Base-by-base conservation (phyloP, 1,140 invertebrate species). In the Ylistrum balloti region DNA sequence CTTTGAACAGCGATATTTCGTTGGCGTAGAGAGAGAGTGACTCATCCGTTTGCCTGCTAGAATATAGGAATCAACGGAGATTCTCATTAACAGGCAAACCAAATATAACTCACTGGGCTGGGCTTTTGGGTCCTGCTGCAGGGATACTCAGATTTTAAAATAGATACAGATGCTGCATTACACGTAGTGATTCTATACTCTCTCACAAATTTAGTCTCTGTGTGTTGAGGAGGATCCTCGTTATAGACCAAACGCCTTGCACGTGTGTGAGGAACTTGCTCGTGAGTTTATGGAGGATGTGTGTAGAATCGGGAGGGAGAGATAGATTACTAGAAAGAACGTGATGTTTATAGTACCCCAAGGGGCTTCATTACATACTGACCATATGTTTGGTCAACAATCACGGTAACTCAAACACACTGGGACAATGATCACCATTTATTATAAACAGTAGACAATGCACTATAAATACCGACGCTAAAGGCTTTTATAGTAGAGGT, bases 91-190 rank as follows among this genome's bases (percentile, higher is more conserved):
- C 56, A 28, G 22, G 56, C 56, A 74, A 74, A 74, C 56, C 56
- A 74, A 74, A 74, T 74, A 74, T 74, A 74, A 74, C 56, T 74
- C 56, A 17, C 56, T 28, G 56, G 56, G 56, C 56, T 74, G 56
- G 56, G 56, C n/a, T 28, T 74, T 74, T 28, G 56, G 56, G 56
- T 74, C n/a, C 56, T 74, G 56, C 56, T 74, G 56, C 56, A 74
- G 56, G 56, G 56, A 74, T 74, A 74, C 56, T 74, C 56, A 74
- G 56, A 74, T 74, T 74, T 74, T 74, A 74, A 74, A 74, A 74
- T 74, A 74, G 56, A 74, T 74, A 74, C 56, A 74, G 22, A 9
- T 74, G 56, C 56, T 28, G 56, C n/a, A 74, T 74, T 28, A 74
- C 56, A 74, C 56, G 56, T 22, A 74, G 56, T 28, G 56, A 74